Evolutionary conservation across 2,888 invertebrate genomes (phyloP).

Genomic region (Trichopoda pennipes): DNA sequence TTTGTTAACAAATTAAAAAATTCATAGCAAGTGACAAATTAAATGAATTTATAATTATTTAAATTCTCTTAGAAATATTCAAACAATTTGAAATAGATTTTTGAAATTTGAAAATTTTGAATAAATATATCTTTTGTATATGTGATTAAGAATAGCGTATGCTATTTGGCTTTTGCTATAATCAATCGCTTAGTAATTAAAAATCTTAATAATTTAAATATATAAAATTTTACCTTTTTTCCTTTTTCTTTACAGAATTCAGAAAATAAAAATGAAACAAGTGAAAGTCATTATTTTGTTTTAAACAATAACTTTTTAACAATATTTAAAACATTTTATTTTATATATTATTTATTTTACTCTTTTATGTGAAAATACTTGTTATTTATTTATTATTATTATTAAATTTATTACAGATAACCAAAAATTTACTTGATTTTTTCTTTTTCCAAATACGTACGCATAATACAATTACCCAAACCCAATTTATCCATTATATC

Average conservation of each 20-base stretch:
- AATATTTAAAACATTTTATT: conserved; percentile 24
- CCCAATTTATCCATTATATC: conserved; percentile 78
- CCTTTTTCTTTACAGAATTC: no score
- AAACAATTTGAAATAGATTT: conserved; percentile 27
- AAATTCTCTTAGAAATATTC: conserved; percentile 7
- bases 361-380: conserved; percentile 18
- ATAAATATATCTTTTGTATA: neutral
- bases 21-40: conserved; percentile 25
- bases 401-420: neutral
- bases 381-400: conserved; percentile 12
- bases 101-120: conserved; percentile 2
- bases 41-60: conserved; percentile 21
- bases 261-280: no score
- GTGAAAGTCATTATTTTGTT: no score
- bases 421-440: conserved; percentile 67
- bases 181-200: no score
- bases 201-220: no score
- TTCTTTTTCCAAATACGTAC: conserved; percentile 75
- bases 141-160: no score
- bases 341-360: neutral
- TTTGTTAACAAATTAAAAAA: conserved; percentile 40
- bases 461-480: conserved; percentile 78
- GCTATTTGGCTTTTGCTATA: no score
- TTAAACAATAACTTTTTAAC: no score
- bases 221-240: no score